A percentile compares a stretch with the other conserved stretches of the same genome.
Evolutionary conservation across 2,113 vertebrate genomes (phyloP).

Genomic region (Macrotus californicus): DNA sequence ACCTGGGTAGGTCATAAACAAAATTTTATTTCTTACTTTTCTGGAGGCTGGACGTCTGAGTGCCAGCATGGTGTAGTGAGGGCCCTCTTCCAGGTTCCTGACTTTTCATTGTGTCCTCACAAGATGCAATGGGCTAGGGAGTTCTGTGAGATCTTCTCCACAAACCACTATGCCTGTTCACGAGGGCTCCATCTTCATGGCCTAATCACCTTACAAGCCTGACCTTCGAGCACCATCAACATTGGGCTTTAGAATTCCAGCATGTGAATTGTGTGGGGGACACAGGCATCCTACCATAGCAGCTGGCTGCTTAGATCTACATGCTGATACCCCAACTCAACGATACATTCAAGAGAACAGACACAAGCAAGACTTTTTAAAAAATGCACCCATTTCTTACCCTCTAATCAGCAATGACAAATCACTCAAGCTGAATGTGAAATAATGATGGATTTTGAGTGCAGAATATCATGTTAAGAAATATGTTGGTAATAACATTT

Average conservation of each 20-base stretch:
- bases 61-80: background rate
- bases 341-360: background rate
- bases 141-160: background rate
- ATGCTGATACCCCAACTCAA: background rate
- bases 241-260: background rate
- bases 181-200: background rate
- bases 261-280: background rate
- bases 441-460: background rate
- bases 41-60: background rate
- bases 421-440: background rate
- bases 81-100: background rate
- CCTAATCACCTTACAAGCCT: background rate
- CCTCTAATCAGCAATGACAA: background rate
- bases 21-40: background rate
- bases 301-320: background rate
- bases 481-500: slow-evolving; percentile 24
- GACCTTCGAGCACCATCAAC: background rate
- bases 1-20: background rate
- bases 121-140: background rate
- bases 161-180: background rate
- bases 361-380: background rate
- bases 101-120: background rate
- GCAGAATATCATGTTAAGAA: slow-evolving; percentile 14
- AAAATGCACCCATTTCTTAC: background rate
- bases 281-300: background rate